phyloP scores from a whole-genome alignment of 2,888 invertebrate genomes.

The Cephonodes hylas region DNA sequence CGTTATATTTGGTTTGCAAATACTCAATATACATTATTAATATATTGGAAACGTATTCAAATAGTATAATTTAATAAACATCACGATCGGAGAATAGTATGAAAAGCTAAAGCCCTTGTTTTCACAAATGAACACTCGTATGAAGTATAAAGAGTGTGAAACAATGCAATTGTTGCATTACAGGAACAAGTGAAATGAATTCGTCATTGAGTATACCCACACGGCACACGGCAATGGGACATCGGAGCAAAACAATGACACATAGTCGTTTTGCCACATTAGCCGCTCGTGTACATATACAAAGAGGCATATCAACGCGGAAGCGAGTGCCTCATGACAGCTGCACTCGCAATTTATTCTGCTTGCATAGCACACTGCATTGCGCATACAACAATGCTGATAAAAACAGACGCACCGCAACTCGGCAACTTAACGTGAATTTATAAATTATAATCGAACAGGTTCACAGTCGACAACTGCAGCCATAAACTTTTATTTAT shows the following conservation, averaged over 20 bases:
- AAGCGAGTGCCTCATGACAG: conserved; percentile 39
- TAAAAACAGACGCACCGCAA: conserved; percentile 51
- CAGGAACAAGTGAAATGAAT: neutral
- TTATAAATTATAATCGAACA: conserved; percentile 55
- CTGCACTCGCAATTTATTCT: conserved; percentile 52
- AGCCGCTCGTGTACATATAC: neutral
- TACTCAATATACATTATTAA: neutral
- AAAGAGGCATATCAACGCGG: conserved; percentile 21
- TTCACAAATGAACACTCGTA: neutral
- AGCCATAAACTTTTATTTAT: conserved; percentile 40
- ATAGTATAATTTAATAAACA: neutral
- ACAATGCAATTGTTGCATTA: neutral
- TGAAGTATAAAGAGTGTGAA: neutral
- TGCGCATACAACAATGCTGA: conserved; percentile 40
- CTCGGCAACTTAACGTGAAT: conserved; percentile 26
- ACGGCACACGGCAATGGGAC: neutral
- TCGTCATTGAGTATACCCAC: neutral
- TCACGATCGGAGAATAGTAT: neutral
- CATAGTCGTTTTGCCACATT: conserved; percentile 3
- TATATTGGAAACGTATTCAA: neutral
- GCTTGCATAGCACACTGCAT: conserved; percentile 41
- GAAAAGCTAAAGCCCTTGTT: no score
- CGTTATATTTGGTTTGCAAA: neutral
- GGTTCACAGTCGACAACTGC: conserved; percentile 42
- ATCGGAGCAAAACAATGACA: conserved; percentile 8